Conservation (phyloP, 2,888 invertebrate genomes). For the Heliconius erato region DNA sequence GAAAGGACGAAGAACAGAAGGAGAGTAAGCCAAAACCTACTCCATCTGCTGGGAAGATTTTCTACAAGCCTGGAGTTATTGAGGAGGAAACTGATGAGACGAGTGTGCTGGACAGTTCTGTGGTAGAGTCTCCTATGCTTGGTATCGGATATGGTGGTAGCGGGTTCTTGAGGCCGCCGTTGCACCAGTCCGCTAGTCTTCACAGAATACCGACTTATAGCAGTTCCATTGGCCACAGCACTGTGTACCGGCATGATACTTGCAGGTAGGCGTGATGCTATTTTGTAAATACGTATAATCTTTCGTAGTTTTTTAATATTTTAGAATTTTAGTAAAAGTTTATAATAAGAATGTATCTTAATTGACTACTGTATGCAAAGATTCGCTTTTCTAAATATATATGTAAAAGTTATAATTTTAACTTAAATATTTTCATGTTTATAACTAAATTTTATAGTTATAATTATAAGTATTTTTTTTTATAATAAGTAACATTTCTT, state of each 20-base stretch:
- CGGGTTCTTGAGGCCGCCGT: conserved; percentile 67
- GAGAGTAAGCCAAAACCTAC: conserved; percentile 63
- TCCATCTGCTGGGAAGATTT: conserved; percentile 78
- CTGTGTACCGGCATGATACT: conserved; percentile 84
- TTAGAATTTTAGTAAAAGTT: too few species aligned
- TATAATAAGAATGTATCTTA: too few species aligned
- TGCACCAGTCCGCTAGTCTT: conserved; percentile 79
- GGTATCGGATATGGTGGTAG: conserved; percentile 67
- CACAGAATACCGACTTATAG: conserved; percentile 87
- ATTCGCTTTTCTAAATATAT: too few species aligned
- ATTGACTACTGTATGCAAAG: too few species aligned
- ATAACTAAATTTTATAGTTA: neutral
- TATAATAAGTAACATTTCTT: neutral
- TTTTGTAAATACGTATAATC: neutral
- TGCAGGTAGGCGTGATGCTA: conserved; percentile 75
- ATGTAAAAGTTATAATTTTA: neutral
- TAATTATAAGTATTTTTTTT: neutral
- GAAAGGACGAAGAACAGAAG: conserved; percentile 64
- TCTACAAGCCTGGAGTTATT: conserved; percentile 79
- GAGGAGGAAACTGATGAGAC: conserved; percentile 82
- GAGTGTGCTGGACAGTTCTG: conserved; percentile 79
- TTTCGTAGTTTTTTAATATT: neutral
- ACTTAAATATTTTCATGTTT: neutral
- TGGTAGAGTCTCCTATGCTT: conserved; percentile 79
- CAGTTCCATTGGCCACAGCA: conserved; percentile 86